phyloP scores from a whole-genome alignment of 1,140 invertebrate genomes.

The Polyergus mexicanus region DNA sequence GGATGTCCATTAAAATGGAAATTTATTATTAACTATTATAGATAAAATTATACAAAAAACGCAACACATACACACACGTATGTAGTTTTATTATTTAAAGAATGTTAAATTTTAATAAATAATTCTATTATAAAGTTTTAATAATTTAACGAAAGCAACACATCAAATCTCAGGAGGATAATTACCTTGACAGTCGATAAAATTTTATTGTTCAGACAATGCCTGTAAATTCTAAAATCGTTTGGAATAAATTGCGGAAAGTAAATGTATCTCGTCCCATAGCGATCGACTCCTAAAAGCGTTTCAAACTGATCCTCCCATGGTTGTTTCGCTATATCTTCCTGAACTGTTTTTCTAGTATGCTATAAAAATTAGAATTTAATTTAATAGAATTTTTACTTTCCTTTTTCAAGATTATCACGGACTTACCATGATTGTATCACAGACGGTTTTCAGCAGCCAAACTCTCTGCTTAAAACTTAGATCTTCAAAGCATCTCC shows the following conservation, averaged over 20 bases:
- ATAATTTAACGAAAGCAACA: background rate
- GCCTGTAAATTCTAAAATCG: constrained; percentile 88
- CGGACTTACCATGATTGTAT: constrained; percentile 87
- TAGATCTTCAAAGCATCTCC: constrained; percentile 87
- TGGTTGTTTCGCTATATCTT: constrained; percentile 80
- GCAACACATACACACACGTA: no score
- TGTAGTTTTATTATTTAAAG: background rate
- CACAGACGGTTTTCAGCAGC: constrained; percentile 89
- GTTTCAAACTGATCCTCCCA: constrained; percentile 80
- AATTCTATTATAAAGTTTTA: no score
- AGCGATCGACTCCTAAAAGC: constrained; percentile 87
- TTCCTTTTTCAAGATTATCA: background rate
- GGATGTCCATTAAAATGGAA: background rate
- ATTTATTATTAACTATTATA: constrained; percentile 2
- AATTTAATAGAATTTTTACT: background rate
- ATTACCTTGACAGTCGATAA: constrained; percentile 79
- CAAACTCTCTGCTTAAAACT: constrained; percentile 88
- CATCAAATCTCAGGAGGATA: background rate
- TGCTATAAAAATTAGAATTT: constrained; percentile 76
- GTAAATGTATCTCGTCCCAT: constrained; percentile 88
- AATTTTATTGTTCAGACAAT: constrained; percentile 83
- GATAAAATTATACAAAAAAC: background rate
- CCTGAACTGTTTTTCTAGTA: constrained; percentile 82
- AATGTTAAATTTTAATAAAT: background rate
- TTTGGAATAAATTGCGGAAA: constrained; percentile 88